phyloP scores from a whole-genome alignment of 2,797 vertebrate genomes.

The Eidolon dupreanum region DNA sequence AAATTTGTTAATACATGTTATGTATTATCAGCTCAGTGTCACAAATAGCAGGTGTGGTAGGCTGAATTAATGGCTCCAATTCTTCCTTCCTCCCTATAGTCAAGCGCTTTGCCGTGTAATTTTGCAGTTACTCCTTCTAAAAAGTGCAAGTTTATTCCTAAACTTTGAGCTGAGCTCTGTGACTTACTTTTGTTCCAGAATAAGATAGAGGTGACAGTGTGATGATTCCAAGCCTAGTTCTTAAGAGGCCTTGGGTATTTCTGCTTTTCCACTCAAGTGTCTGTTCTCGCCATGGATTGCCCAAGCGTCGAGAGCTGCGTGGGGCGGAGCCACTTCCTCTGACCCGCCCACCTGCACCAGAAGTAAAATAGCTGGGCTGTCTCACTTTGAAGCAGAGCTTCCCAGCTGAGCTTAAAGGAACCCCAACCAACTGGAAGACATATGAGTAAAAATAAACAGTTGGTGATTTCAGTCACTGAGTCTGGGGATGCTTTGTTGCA shows the following conservation, averaged over 20 bases:
- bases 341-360: not conserved
- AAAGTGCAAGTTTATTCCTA: not conserved
- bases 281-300: not conserved
- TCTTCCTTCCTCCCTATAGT: not conserved
- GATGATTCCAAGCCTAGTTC: not conserved
- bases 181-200: not conserved
- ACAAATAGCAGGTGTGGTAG: not conserved
- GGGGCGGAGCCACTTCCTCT: not conserved
- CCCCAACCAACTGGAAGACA: not conserved
- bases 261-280: not conserved
- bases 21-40: not conserved
- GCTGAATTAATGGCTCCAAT: not conserved
- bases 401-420: not conserved
- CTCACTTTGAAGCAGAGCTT: not conserved
- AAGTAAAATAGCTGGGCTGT: not conserved
- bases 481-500: not conserved
- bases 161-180: not conserved
- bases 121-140: not conserved
- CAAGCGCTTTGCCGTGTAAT: not conserved
- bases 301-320: not conserved
- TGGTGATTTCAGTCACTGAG: not conserved
- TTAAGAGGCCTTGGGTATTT: not conserved
- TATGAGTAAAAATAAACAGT: not conserved
- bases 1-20: not conserved
- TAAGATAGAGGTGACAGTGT: not conserved